Evolutionary conservation across 2,888 invertebrate species (phyloP).

Genomic region (Orchesella flavescens): DNA sequence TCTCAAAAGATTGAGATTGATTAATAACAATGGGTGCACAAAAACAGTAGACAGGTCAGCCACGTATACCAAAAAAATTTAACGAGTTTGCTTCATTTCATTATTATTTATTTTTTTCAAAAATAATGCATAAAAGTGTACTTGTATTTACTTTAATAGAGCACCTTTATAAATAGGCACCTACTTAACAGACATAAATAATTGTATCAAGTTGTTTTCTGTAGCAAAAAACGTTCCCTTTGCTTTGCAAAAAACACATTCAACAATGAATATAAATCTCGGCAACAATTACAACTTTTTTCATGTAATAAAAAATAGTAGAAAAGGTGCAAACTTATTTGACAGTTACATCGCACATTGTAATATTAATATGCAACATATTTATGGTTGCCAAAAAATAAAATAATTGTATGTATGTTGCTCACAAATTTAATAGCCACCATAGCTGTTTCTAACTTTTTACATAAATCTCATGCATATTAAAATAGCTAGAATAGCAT

Average conservation of each 20-base stretch:
- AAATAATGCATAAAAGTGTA: background rate
- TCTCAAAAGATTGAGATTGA: slow-evolving; percentile 3
- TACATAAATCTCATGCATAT: slow-evolving; percentile 63
- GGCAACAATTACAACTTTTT: no score
- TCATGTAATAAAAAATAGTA: no score
- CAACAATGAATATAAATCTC: no score
- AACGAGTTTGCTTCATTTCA: no score
- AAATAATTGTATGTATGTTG: background rate
- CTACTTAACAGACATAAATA: no score
- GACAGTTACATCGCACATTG: background rate
- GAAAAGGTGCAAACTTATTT: slow-evolving; percentile 16
- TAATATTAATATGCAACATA: no score
- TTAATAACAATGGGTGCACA: background rate
- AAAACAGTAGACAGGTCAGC: background rate
- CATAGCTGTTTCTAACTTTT: slow-evolving; percentile 31
- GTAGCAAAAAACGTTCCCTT: no score
- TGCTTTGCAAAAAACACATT: no score
- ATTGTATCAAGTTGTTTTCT: no score
- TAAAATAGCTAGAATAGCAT: slow-evolving; percentile 44
- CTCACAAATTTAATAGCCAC: slow-evolving; percentile 1
- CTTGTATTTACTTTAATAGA: slow-evolving; percentile 1
- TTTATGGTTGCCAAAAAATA: slow-evolving; percentile 9
- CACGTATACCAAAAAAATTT: no score
- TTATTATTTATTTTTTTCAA: slow-evolving; percentile 2
- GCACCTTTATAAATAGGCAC: no score